A percentile compares a stretch with the other conserved stretches of the same genome.
These are phyloP conservation scores for Andrena camellia DNA, from an alignment of 2,888 invertebrate species.

Conservation along the genomic window DNA sequence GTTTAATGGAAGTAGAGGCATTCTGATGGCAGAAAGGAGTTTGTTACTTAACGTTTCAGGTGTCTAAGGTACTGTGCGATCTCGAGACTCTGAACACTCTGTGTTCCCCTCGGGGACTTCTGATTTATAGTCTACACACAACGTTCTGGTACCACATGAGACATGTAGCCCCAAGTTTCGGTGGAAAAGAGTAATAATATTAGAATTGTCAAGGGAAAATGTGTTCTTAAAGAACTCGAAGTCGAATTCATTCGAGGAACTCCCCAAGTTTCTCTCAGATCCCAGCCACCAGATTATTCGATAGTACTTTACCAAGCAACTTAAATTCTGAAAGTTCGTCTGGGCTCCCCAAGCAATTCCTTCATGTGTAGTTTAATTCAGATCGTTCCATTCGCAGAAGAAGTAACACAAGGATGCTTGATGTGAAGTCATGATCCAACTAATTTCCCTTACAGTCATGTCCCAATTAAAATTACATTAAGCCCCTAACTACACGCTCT, in stretches of 20 bases:
- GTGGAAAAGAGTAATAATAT: neutral
- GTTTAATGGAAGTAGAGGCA: too few relatives aligned
- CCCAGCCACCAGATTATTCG: neutral
- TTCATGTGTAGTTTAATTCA: neutral
- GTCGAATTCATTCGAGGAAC: slow-evolving; percentile 1
- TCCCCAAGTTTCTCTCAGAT: slow-evolving; percentile 1
- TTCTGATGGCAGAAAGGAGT: too few relatives aligned
- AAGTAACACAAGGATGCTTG: neutral
- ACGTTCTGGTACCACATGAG: too few relatives aligned
- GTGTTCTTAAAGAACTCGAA: neutral
- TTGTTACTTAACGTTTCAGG: too few relatives aligned
- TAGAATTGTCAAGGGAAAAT: slow-evolving; percentile 3
- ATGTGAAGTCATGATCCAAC: too few relatives aligned
- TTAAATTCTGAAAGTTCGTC: neutral
- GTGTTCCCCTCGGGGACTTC: too few relatives aligned
- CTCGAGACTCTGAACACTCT: too few relatives aligned
- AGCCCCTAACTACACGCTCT: neutral
- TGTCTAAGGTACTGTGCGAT: too few relatives aligned
- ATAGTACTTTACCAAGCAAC: neutral
- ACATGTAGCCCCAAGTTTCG: neutral
- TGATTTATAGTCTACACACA: too few relatives aligned
- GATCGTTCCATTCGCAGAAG: neutral
- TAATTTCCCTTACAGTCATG: neutral
- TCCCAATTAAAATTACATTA: neutral
- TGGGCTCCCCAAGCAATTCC: neutral